Evolutionary conservation across 2,797 vertebrate genomes (phyloP), one percentile per base, ranked within the genome.

Genomic region (Hoplostethus mediterraneus): DNA sequence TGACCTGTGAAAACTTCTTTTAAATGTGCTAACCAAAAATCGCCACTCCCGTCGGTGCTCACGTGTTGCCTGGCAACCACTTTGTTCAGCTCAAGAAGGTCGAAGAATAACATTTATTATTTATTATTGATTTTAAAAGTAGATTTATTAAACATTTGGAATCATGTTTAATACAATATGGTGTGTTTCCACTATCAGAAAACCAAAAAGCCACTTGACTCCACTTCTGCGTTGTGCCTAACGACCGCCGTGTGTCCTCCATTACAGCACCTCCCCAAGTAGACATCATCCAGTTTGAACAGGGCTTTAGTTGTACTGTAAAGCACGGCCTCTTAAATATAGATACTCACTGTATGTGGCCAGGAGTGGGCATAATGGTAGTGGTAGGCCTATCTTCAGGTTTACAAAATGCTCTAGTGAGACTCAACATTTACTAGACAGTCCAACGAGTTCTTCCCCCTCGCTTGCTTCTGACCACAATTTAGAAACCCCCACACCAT

Each of bases 11-110:
- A 62, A 11, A 25, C 8, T 25, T 60, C 36, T 54, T 77, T 88
- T 83, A 86, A 83, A 83, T 83, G 10, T 33, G 11, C 54, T 30
- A 31, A 60, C 64, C 14, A 66, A 68, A 73, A 76, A 59, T 17
- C 56, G 2, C 25, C 38, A 55, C 56, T 76, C 63, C 67, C 2
- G 2, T 25, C 59, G 63, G 48, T 44, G 13, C 42, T 44, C 14
- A 4, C 13, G 42, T 1, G 42, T 13, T 44, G 42, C 42, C 14
- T 44, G 4, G 10, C 8, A 44, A 14, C 42, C 54, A 31, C 30
- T 49, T 55, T 28, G 16, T 44, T 16, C 11, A 63, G 48, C 36
- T 67, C 1, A 21, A 68, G 17, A 70, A 63, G 60, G 57, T 65
- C 38, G 69, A 49, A 17, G 28, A 44, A 33, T 13, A 28, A 38